Base-by-base conservation (phyloP, 1,140 invertebrate genomes). In the Pseudobourletiella spinata region DNA sequence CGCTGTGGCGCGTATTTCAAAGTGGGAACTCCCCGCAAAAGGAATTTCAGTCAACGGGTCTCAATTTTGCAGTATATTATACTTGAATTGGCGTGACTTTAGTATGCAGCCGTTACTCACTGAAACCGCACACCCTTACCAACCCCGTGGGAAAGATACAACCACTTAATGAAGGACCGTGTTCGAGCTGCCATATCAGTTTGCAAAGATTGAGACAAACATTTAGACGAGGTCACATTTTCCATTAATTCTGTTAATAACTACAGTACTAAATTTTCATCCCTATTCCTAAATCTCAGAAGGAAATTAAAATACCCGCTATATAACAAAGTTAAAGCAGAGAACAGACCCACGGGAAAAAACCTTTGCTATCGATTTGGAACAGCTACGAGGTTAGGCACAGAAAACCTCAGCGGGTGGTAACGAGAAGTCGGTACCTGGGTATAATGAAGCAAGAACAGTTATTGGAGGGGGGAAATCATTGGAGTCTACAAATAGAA, bases 231-330 rank as follows among this genome's bases (percentile, higher is more conserved):
- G 25, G 67, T 79, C 2, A 61, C 69, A 0, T 78, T 76, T 63
- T 75, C 76, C 0, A 72, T 75, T 59, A 77, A 77, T 26, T 73
- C 76, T 2, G 74, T 73, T 0, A 63, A 68, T 4, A 63, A 74
- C 58, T 61, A 71, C 8, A 63, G 71, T 1, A 78, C 73, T n/a
- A 55, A 67, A 1, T 74, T 68, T 54, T 72, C 74, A 1, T 73
- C 75, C 3, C 73, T 73, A 35, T 56, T 35, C 22, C 18, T 39
- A 22, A 35, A 35, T 20, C 24, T 22, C 1, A 46, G 57, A 16
- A n/a, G 43, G 14, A 46, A 59, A 26, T 26, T 35, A 1, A 48
- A 22, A 30, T 4, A 8, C 22, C 57, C 57, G 1, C 39, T 50
- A 22, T 43, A 59, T 30, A 15, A 3, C 6, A 52, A 25, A 6